Conservation (phyloP, 2,797 vertebrate genomes). For the Crax fasciolata region DNA sequence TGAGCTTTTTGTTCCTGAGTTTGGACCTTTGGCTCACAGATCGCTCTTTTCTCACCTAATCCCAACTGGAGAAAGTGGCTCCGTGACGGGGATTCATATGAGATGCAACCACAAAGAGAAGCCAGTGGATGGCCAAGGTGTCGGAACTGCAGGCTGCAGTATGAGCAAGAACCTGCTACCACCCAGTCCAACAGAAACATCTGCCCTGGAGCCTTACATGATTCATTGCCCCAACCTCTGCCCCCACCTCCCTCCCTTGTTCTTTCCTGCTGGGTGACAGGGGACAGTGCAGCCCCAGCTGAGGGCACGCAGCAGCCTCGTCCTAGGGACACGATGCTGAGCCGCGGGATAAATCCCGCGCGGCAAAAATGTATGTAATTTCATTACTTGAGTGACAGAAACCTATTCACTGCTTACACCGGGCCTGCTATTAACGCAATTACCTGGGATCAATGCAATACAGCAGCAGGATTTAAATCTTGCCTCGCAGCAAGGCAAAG, state of each 20-base stretch:
- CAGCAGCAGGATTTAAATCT: not conserved
- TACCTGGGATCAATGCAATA: not conserved
- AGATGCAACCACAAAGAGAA: not conserved
- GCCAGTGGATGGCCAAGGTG: not conserved
- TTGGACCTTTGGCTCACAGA: not conserved
- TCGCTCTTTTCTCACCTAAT: not conserved
- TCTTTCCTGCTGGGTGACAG: not conserved
- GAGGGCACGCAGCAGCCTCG: not conserved
- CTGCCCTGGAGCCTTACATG: not conserved
- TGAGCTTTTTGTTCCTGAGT: not conserved
- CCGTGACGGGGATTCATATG: accelerated
- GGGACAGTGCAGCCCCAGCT: accelerated
- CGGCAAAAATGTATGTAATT: not conserved
- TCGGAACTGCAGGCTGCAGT: not conserved
- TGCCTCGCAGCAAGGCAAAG: not conserved
- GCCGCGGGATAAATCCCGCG: not conserved
- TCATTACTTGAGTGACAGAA: not conserved
- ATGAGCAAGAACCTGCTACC: not conserved
- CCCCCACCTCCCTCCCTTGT: not conserved
- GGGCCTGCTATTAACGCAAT: not conserved
- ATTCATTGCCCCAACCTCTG: not conserved
- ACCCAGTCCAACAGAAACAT: not conserved
- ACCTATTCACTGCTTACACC: not conserved
- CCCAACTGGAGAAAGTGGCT: not conserved
- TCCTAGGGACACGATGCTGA: not conserved